These are phyloP conservation scores for Apodemus speciosus DNA, from an alignment of 2,113 vertebrate species.

Conservation along the genomic window DNA sequence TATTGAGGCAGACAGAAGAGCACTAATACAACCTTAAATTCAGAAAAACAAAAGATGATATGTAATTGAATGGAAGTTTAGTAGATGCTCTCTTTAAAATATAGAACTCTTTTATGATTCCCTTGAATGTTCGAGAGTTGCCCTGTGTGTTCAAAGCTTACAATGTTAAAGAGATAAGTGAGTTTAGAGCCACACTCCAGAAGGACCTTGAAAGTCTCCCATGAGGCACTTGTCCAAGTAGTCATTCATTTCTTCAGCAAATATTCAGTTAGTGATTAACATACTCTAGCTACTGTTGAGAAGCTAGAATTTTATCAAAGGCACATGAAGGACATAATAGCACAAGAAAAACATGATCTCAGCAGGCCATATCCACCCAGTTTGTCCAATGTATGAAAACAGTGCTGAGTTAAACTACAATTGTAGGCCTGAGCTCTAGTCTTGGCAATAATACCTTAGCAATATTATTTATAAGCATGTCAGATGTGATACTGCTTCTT, in stretches of 20 bases:
- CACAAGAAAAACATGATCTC: not conserved
- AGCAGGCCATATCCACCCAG: not conserved
- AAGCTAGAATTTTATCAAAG: not conserved
- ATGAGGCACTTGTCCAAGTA: not conserved
- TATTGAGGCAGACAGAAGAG: not conserved
- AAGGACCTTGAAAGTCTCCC: not conserved
- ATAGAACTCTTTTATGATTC: not conserved
- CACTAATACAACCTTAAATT: not conserved
- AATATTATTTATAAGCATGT: not conserved
- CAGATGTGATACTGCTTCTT: not conserved
- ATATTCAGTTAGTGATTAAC: not conserved
- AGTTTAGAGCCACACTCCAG: not conserved
- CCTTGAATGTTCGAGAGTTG: not conserved
- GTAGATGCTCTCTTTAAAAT: constrained; percentile 34
- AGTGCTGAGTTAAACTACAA: not conserved
- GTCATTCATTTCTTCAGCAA: not conserved
- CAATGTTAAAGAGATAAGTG: not conserved
- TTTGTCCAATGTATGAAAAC: not conserved
- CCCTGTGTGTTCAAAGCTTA: not conserved
- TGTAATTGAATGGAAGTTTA: not conserved
- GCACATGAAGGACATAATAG: not conserved
- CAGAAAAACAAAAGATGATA: not conserved
- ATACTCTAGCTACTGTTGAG: not conserved
- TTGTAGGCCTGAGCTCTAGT: not conserved
- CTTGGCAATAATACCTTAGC: not conserved